Percentiles rank a stretch among this genome's conserved stretches.
Conservation (phyloP, 2,888 invertebrate genomes). For the Tipula unca region DNA sequence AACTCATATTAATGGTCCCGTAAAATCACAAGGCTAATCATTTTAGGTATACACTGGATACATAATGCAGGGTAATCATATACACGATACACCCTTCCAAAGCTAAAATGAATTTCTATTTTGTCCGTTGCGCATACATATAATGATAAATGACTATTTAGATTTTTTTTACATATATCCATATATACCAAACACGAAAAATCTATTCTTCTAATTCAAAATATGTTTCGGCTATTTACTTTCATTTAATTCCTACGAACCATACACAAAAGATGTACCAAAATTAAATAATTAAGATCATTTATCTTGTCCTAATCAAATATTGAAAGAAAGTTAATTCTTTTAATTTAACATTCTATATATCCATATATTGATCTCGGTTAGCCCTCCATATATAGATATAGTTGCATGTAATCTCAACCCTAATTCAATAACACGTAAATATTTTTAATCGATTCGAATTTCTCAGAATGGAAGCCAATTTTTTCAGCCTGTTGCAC, state of each 20-base stretch:
- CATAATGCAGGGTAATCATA: neutral
- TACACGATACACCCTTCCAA: neutral
- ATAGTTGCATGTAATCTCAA: neutral
- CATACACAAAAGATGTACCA: neutral
- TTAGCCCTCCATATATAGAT: neutral
- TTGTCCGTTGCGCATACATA: neutral
- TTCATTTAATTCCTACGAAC: neutral
- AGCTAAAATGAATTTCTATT: neutral
- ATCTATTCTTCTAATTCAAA: neutral
- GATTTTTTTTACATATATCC: neutral
- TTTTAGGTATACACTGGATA: neutral
- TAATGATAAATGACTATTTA: neutral
- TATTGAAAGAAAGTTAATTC: neutral
- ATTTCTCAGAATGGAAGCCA: neutral
- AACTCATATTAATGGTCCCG: neutral
- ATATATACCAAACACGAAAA: neutral
- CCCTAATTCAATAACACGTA: neutral
- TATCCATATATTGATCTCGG: neutral
- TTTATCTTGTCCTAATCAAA: constrained; percentile 14
- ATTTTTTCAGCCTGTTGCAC: neutral
- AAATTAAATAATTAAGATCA: constrained; percentile 3
- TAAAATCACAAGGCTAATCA: neutral
- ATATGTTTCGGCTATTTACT: neutral
- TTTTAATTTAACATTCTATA: neutral
- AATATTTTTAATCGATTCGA: neutral